phyloP scores from a whole-genome alignment of 2,888 invertebrate species.

The Caenorhabditis virilis region DNA sequence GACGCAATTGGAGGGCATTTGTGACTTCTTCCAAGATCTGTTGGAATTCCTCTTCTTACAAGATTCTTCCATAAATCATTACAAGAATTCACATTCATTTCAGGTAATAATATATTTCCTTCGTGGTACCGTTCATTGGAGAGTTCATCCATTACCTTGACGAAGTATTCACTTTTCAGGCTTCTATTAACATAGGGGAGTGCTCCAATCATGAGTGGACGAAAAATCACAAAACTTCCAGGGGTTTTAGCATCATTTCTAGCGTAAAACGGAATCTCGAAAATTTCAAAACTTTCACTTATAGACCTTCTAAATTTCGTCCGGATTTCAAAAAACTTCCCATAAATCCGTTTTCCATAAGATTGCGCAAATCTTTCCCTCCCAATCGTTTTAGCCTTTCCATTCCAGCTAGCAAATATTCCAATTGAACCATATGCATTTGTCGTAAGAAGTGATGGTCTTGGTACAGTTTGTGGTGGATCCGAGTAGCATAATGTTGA shows the following conservation, averaged over 20 bases:
- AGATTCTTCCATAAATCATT: conserved; percentile 37
- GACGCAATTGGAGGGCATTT: conserved; percentile 28
- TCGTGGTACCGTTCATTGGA: background rate
- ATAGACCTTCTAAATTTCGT: conserved; percentile 5
- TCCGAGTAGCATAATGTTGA: conserved; percentile 9
- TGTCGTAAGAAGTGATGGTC: conserved; percentile 23
- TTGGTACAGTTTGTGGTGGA: background rate
- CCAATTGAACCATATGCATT: conserved; percentile 28
- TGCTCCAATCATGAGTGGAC: conserved; percentile 23
- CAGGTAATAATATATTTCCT: conserved; percentile 20
- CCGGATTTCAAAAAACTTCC: conserved; percentile 21
- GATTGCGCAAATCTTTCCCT: conserved; percentile 18
- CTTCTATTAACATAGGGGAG: conserved; percentile 20
- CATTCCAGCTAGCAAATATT: conserved; percentile 20
- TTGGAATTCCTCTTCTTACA: conserved; percentile 20
- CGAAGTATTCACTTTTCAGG: conserved; percentile 3
- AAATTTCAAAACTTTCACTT: conserved; percentile 16
- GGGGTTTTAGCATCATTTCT: background rate
- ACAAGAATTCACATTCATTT: conserved; percentile 5
- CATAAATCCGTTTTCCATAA: conserved; percentile 15
- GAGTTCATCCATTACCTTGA: conserved; percentile 5
- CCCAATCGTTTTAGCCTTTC: conserved; percentile 13
- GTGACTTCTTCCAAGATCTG: conserved; percentile 26
- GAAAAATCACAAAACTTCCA: conserved; percentile 20
- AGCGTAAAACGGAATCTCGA: conserved; percentile 16